phyloP scores from a whole-genome alignment of 2,888 invertebrate species.

The Troides oblongomaculatus region DNA sequence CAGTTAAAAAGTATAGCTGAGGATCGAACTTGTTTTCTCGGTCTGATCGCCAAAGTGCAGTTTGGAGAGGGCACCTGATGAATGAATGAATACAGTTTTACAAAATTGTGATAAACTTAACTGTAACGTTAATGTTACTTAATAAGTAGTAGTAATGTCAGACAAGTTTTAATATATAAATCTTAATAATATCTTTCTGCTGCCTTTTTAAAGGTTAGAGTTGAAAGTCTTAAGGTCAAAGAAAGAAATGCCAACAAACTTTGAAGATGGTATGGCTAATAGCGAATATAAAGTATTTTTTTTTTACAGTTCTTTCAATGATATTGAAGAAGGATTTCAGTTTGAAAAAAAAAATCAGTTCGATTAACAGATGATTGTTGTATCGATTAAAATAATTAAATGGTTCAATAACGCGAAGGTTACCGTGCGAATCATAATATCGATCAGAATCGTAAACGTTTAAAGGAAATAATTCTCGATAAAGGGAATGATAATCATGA shows the following conservation, averaged over 20 bases:
- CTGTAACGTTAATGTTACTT: background rate
- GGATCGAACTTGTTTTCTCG: too few species aligned
- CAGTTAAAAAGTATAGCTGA: too few species aligned
- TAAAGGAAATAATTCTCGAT: background rate
- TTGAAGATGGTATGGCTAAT: background rate
- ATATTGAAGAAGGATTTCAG: too few species aligned
- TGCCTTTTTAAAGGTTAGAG: background rate
- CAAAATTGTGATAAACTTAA: too few species aligned
- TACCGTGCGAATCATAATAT: conserved; percentile 28
- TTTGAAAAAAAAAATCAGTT: too few species aligned
- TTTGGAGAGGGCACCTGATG: too few species aligned
- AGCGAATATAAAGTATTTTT: background rate
- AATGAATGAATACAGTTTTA: too few species aligned
- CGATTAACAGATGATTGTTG: conserved; percentile 11
- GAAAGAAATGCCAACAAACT: background rate
- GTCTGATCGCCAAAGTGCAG: too few species aligned
- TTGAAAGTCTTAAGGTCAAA: background rate
- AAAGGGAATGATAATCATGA: too few species aligned
- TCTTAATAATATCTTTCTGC: too few species aligned
- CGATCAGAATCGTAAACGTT: background rate
- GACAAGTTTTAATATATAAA: background rate
- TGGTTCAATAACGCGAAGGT: conserved; percentile 37
- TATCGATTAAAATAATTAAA: conserved; percentile 36
- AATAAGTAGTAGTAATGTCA: background rate
- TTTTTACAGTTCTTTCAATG: background rate